Conservation (phyloP, 2,113 vertebrate species). For the Sprattus sprattus region DNA sequence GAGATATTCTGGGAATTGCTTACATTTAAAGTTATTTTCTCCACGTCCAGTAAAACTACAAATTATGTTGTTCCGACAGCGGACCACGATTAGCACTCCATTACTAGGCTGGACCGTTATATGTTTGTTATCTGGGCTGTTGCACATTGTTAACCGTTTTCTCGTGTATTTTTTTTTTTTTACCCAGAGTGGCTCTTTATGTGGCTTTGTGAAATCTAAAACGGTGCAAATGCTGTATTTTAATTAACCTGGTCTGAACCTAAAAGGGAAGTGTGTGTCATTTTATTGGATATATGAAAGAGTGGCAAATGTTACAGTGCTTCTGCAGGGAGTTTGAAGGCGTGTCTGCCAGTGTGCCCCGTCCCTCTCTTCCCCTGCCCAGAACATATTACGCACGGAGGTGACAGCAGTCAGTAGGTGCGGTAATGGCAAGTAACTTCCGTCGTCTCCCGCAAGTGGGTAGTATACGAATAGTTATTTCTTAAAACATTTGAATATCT, state of each 20-base stretch:
- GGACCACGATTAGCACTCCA: too few relatives aligned
- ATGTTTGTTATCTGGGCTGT: too few relatives aligned
- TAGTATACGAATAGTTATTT: not conserved
- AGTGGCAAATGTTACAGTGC: not conserved
- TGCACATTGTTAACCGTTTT: too few relatives aligned
- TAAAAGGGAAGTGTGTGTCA: not conserved
- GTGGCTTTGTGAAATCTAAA: too few relatives aligned
- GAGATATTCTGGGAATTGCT: too few relatives aligned
- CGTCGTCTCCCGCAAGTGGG: not conserved
- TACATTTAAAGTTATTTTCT: too few relatives aligned
- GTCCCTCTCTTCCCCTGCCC: not conserved
- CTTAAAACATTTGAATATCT: not conserved
- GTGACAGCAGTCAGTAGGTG: not conserved
- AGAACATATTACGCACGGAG: conserved; percentile 13
- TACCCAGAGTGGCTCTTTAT: too few relatives aligned
- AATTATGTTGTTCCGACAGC: too few relatives aligned
- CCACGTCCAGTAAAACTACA: too few relatives aligned
- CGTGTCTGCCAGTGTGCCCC: conserved; percentile 13
- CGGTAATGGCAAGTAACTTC: not conserved
- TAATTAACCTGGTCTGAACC: not conserved
- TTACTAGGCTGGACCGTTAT: too few relatives aligned
- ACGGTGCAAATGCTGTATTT: not conserved
- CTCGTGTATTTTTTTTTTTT: too few relatives aligned
- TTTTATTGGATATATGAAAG: not conserved
- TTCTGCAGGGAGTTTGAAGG: conserved; percentile 7